Evolutionary conservation across 2,888 invertebrate species (phyloP), one percentile per base, ranked within the genome.

Genomic region (Synanthedon andrenaeformis): DNA sequence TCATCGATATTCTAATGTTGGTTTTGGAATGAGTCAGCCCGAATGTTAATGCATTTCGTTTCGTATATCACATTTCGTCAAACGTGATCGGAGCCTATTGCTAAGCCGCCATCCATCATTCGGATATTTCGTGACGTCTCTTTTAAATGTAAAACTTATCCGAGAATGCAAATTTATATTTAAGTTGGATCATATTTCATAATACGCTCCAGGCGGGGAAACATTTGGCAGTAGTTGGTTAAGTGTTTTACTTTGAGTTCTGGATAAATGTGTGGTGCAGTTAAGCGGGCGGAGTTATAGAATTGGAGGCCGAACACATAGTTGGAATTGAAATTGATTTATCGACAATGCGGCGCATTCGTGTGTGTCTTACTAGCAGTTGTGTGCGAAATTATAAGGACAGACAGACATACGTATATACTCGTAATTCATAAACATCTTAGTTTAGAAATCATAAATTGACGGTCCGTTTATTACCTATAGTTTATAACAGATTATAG

Each of bases 51-150:
- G 82, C 82, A 82, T 83, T 79, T 69, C 66, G 66, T 66, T 70
- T 66, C 64, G 65, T 77, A 72, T 84, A 86, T 83, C 83, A 76
- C 69, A 70, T 81, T 82, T 79, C 83, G 76, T 76, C 77, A 82
- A 76, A 81, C 68, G 73, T 76, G 72, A 74, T 74, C 76, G 72
- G 70, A 74, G 70, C 71, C 56, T n/a, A 17, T 12, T 19, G 17
- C 49, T 56, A 52, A 63, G 62, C 58, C 66, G 70, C 67, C 77
- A 84, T 84, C 84, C 76, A 85, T 84, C 85, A 84, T 69, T 57
- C 59, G 56, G 63, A 68, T 74, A 70, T 75, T 74, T 72, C 72
- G 69, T 66, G 67, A 65, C 70, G 69, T 64, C 74, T 71, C 73
- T 72, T 72, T 71, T 68, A 72, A 74, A 74, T 67, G 70, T 72